Evolutionary conservation across 1,140 invertebrate genomes (phyloP).

Genomic region (Leptestheria dahalacensis): DNA sequence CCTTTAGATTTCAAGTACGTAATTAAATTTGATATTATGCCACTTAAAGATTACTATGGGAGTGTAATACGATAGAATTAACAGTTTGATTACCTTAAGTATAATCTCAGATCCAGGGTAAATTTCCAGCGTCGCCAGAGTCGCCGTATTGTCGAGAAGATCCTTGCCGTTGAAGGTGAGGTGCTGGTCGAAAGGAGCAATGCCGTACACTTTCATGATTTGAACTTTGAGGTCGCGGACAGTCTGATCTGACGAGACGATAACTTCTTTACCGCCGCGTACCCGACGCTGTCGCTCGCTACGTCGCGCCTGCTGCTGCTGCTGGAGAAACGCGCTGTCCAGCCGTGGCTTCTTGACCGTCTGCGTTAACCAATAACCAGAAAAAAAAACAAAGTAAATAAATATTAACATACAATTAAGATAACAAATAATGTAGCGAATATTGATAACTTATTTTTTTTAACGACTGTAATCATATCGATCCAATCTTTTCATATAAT

Average conservation of each 20-base stretch:
- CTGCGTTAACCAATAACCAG: neutral
- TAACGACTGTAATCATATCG: neutral
- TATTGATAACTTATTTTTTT: no score
- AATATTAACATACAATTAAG: no score
- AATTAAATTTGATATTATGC: neutral
- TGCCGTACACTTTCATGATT: slow-evolving; percentile 31
- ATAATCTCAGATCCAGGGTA: slow-evolving; percentile 31
- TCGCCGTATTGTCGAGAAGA: slow-evolving; percentile 27
- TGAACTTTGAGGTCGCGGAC: slow-evolving; percentile 29
- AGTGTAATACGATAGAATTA: neutral
- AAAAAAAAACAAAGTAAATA: no score
- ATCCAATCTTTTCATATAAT: no score
- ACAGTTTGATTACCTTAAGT: slow-evolving; percentile 30
- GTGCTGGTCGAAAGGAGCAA: slow-evolving; percentile 36
- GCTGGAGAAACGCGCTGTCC: slow-evolving; percentile 10
- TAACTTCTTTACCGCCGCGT: slow-evolving; percentile 30
- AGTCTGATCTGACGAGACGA: slow-evolving; percentile 27
- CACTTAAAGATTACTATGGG: neutral
- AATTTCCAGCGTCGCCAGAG: slow-evolving; percentile 29
- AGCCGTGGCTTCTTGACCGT: slow-evolving; percentile 3
- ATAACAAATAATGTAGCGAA: no score
- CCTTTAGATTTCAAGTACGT: slow-evolving; percentile 3
- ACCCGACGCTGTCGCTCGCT: slow-evolving; percentile 28
- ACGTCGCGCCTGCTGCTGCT: slow-evolving; percentile 21
- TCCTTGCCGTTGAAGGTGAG: slow-evolving; percentile 28